Base-by-base conservation (phyloP, 2,888 invertebrate genomes). In the Caenorhabditis sp. region DNA sequence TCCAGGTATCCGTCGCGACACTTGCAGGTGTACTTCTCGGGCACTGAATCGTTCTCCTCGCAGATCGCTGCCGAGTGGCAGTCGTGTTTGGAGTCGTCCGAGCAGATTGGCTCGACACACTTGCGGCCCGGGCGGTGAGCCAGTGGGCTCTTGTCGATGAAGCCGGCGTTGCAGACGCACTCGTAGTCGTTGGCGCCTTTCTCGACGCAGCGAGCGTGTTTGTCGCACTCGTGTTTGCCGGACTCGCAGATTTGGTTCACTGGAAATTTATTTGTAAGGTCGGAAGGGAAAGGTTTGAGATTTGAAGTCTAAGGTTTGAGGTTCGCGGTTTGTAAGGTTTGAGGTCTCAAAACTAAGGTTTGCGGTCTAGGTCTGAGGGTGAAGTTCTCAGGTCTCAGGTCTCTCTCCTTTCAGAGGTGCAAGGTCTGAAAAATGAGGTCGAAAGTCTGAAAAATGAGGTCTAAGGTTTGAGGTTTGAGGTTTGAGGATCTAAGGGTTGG, bases 1-100 rank as follows among this genome's bases (percentile, higher is more conserved):
- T 96, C 96, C 0, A 95, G 94, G 92, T 94, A 95, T 2, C 95
- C 96, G 92, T 96, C 96, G 69, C 95, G 94, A 91, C 97, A 97
- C 89, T 96, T 95, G 93, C 97, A 97, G 2, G 88, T 88, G 85
- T 89, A 90, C 44, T 88, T 87, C 77, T 88, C 87, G 12, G 87
- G 77, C 0, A 84, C 86, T 12, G 74, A 72, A 31, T 88, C 86
- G 35, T 70, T 84, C 74, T 89, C 89, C 41, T 86, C 84, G 84
- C 91, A 91, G 58, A 88, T 87, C 10, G 91, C 91, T 14, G 89
- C 89, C 8, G 87, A 80, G 75, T 90, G 89, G 75, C 91, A 91
- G 74, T 89, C 89, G 86, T 91, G 88, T 64, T 88, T 88, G 6
- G 85, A 79, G 28, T 87, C 85, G 61, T 90, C 90, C 31, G 86